Evolutionary conservation across 2,113 vertebrate species (phyloP), one percentile per base, ranked within the genome.

Genomic region (Natator depressus): DNA sequence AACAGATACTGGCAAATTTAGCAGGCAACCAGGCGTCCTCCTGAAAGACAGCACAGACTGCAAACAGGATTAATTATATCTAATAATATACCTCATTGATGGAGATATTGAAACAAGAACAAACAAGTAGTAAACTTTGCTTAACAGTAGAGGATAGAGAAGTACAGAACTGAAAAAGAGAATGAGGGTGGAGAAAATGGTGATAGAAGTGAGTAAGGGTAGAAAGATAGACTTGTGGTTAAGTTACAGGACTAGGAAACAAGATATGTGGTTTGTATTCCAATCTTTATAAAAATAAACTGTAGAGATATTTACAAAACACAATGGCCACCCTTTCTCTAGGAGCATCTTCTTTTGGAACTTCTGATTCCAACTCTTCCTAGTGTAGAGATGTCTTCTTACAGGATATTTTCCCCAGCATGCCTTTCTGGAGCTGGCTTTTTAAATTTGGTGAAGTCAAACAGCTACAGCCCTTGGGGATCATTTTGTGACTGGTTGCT

Each of bases 381-480:
- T 25, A 11, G 42, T 27, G 84, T 89, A 82, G 0, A 1, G 8
- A 80, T 81, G 49, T 5, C 13, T 25, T 25, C n/a, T 42, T 82
- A 49, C 78, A 69, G 62, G 62, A 35, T 35, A 86, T 97, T 51
- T 88, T 92, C 89, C 57, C 76, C n/a, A 84, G 13, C 31, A 29
- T 75, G 5, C 7, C n/a, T 82, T 91, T 88, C 83, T 88, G 31
- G 57, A 86, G 46, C 9, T 89, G 22, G 84, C n/a, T 49, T 92
- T 59, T 59, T 49, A 1, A n/a, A 51, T 22, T 51, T 47, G 35
- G 79, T 8, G 8, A 3, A 55, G 92, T 81, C 79, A 81, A 95
- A 65, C 7, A 50, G 20, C 85, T 25, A 57, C 7, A 50, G 16
- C 87, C 55, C 24, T 57, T 57, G 89, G 89, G 29, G 86, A 42